Evolutionary conservation across 2,888 invertebrate species (phyloP).

Genomic region (Marronus borbonicus): DNA sequence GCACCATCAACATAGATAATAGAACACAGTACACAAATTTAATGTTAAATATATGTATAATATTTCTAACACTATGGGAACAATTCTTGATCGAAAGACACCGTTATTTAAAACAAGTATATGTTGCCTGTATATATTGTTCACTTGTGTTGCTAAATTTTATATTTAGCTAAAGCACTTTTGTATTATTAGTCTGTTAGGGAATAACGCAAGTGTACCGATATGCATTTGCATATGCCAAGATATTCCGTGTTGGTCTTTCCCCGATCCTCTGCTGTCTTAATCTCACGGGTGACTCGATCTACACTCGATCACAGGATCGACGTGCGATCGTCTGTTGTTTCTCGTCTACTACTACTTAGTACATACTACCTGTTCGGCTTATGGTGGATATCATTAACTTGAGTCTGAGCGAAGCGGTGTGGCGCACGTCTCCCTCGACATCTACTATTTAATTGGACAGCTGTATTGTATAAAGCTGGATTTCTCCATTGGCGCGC

Average conservation of each 20-base stretch:
- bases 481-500: conserved; percentile 59
- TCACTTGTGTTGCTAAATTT: background rate
- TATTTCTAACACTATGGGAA: conserved; percentile 35
- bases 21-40: conserved; percentile 8
- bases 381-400: conserved; percentile 56
- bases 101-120: background rate
- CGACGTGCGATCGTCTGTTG: too few relatives aligned
- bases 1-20: conserved; percentile 55
- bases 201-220: conserved; percentile 36
- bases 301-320: too few relatives aligned
- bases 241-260: conserved; percentile 35
- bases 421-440: conserved; percentile 46
- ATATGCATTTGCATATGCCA: conserved; percentile 22
- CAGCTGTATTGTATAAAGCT: conserved; percentile 52
- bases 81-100: background rate
- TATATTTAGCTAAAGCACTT: background rate
- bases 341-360: conserved; percentile 11
- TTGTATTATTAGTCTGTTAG: too few relatives aligned
- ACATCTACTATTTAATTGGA: conserved; percentile 53
- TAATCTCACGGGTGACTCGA: background rate
- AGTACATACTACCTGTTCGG: conserved; percentile 60
- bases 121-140: background rate
- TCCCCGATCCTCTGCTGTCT: background rate
- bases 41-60: conserved; percentile 36
- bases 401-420: conserved; percentile 55